These are phyloP conservation scores for Coenonympha glycerion DNA, from an alignment of 2,888 invertebrate genomes.

Conservation along the genomic window DNA sequence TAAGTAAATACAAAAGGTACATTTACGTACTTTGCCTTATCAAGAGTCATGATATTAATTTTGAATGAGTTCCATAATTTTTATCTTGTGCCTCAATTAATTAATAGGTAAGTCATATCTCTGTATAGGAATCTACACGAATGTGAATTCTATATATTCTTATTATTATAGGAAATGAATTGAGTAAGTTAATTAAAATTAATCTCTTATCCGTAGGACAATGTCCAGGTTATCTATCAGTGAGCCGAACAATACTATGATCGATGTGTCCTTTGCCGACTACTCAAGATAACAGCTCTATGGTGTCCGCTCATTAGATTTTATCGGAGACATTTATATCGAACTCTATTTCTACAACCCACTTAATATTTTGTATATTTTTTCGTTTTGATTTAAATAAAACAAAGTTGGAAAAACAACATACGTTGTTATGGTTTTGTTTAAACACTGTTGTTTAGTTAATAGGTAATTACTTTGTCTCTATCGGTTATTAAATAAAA, in stretches of 20 bases:
- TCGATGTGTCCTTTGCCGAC: constrained; percentile 45
- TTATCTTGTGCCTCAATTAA: too few relatives aligned
- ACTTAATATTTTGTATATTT: constrained; percentile 1
- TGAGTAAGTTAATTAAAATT: constrained; percentile 31
- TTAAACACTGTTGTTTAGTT: too few relatives aligned
- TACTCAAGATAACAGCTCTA: constrained; percentile 30
- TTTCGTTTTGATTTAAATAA: background rate
- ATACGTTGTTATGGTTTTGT: too few relatives aligned
- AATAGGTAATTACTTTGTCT: too few relatives aligned
- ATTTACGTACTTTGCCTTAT: too few relatives aligned
- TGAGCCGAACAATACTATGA: constrained; percentile 65
- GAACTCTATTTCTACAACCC: constrained; percentile 13
- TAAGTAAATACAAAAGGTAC: too few relatives aligned
- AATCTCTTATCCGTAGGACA: constrained; percentile 40
- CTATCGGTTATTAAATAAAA: too few relatives aligned
- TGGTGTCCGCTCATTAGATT: constrained; percentile 24
- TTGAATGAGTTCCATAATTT: too few relatives aligned
- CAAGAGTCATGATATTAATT: too few relatives aligned
- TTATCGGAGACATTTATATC: constrained; percentile 23
- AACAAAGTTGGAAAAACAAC: background rate
- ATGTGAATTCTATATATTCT: background rate
- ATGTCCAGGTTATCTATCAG: constrained; percentile 61
- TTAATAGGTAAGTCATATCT: too few relatives aligned
- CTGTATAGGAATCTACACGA: background rate
- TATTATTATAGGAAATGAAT: constrained; percentile 8